Evolutionary conservation across 1,140 invertebrate genomes (phyloP), one percentile per base, ranked within the genome.

Genomic region (Diuraphis noxia): DNA sequence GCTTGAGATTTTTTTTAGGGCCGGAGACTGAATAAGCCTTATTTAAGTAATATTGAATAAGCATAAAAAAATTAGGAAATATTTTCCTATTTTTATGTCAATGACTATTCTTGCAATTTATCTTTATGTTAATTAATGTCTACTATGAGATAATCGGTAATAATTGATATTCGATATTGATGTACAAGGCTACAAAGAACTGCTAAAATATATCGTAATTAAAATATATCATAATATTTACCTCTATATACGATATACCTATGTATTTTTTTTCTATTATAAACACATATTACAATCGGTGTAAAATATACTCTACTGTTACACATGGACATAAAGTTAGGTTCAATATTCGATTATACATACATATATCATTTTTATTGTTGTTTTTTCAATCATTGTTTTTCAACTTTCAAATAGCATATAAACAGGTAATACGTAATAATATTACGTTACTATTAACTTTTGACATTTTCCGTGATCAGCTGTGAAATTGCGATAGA

Each of bases 401-500:
- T 49, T 86, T 49, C 17, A 23, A 49, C 36, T 34, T 34, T n/a
- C 46, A 36, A 86, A 38, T 6, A 52, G 13, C 30, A 41, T 25
- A 84, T 84, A 84, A 84, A 84, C 1, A 43, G 13, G 9, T 84
- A 43, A 13, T 17, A 30, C 40, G 81, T n/a, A 84, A 84, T 43
- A 84, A 10, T 30, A 84, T 46, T 46, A 49, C 17, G 17, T 85
- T 36, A 10, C 9, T 38, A 36, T 49, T 49, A 34, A 56, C 85
- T 63, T 52, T 88, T 88, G 38, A 88, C 49, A 88, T 88, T 63
- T 30, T 2, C 49, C 34, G 25, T 7, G 49, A 63, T 88, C 86
- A 88, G 49, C 86, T 56, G 86, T 63, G 25, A 88, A 88, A 88
- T 88, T 3, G 52, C 86, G 4, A 63, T 56, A 88, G 36, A 40